Evolutionary conservation across 2,888 invertebrate genomes (phyloP).

Genomic region (Andrena bicolor): DNA sequence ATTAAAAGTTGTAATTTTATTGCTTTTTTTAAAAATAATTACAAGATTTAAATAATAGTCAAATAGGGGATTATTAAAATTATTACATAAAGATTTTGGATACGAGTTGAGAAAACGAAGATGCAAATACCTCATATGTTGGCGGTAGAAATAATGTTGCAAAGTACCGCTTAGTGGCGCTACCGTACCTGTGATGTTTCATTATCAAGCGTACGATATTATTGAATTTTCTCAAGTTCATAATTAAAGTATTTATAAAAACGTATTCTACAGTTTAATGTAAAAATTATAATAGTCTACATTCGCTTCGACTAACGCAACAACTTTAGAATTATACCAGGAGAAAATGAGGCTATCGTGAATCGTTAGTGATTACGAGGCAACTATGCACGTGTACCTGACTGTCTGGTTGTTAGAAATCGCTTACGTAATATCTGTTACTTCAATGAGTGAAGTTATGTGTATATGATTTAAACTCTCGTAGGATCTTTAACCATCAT

Average conservation of each 20-base stretch:
- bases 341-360: background rate
- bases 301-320: background rate
- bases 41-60: background rate
- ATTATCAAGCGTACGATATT: conserved; percentile 44
- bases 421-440: conserved; percentile 26
- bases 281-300: background rate
- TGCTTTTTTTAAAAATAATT: background rate
- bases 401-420: background rate
- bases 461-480: background rate
- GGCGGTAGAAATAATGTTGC: conserved; percentile 36
- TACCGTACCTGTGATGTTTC: background rate
- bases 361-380: background rate
- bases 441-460: background rate
- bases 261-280: background rate
- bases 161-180: conserved; percentile 17
- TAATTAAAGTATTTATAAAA: conserved; percentile 5
- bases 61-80: conserved; percentile 9
- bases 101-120: background rate
- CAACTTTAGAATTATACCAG: background rate
- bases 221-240: conserved; percentile 45
- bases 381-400: background rate
- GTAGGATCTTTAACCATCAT: background rate
- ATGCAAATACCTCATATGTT: conserved; percentile 47
- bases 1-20: background rate
- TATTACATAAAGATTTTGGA: background rate